phyloP scores from a whole-genome alignment of 1,140 invertebrate genomes.

The Mercenaria mercenaria region DNA sequence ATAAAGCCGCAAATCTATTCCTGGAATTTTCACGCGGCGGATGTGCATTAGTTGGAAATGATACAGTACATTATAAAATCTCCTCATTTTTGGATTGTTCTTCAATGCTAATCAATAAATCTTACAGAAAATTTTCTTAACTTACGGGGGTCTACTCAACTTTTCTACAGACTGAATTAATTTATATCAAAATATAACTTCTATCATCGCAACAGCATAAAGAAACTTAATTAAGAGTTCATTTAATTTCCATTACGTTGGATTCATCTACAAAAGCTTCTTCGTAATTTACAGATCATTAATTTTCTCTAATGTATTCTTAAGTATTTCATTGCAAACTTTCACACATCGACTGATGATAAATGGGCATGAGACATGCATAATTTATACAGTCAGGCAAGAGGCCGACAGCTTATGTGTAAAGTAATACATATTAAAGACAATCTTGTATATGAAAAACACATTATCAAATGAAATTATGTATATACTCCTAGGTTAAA shows the following conservation, averaged over 20 bases:
- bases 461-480: too few species aligned
- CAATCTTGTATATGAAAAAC: too few species aligned
- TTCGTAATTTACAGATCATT: constrained; percentile 38
- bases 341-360: constrained; percentile 28
- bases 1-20: too few species aligned
- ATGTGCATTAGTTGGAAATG: too few species aligned
- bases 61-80: too few species aligned
- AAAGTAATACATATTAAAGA: too few species aligned
- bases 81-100: too few species aligned
- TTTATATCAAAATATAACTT: background rate
- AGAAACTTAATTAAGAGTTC: constrained; percentile 16
- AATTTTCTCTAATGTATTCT: constrained; percentile 37
- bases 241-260: constrained; percentile 39
- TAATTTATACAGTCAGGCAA: constrained; percentile 10
- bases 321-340: constrained; percentile 23
- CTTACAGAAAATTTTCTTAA: background rate
- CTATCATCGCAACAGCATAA: background rate
- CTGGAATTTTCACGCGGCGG: too few species aligned
- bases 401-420: too few species aligned
- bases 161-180: background rate
- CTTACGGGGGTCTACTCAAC: too few species aligned
- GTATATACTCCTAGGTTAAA: too few species aligned
- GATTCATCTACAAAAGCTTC: background rate
- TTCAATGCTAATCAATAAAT: background rate
- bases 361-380: background rate